phyloP scores from a whole-genome alignment of 2,797 vertebrate species.

The Percopsis omiscomaycus region DNA sequence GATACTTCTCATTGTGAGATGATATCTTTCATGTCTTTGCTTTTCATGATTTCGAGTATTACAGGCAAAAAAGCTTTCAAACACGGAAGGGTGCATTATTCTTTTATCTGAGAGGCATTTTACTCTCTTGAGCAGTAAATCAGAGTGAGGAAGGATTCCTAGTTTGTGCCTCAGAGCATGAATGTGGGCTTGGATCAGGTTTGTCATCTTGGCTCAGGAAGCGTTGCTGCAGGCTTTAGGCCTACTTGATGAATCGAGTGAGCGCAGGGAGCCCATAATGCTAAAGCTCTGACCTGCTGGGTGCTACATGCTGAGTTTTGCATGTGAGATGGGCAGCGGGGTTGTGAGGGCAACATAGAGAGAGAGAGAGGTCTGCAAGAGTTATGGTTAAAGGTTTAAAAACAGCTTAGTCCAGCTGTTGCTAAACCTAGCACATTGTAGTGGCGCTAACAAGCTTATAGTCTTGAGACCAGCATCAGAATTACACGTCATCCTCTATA shows the following conservation, averaged over 20 bases:
- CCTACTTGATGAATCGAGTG: slow-evolving; percentile 44
- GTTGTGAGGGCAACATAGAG: background rate
- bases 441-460: no score
- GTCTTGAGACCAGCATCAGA: slow-evolving; percentile 30
- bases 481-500: slow-evolving; percentile 33
- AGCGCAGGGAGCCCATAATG: slow-evolving; percentile 9
- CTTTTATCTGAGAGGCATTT: slow-evolving; percentile 42
- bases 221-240: slow-evolving; percentile 37
- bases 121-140: slow-evolving; percentile 29
- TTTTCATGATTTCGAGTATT: slow-evolving; percentile 34
- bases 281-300: slow-evolving; percentile 34
- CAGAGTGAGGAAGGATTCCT: slow-evolving; percentile 43
- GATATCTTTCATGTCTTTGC: slow-evolving; percentile 17
- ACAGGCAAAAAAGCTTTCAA: slow-evolving; percentile 42
- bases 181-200: slow-evolving; percentile 35
- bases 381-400: no score
- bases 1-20: background rate
- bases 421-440: no score
- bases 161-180: slow-evolving; percentile 42
- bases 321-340: background rate
- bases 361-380: no score
- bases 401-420: no score
- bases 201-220: slow-evolving; percentile 34
- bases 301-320: slow-evolving; percentile 1
- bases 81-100: slow-evolving; percentile 31